Percentiles rank a stretch among this genome's conserved stretches.
phyloP scores from a whole-genome alignment of 2,113 vertebrate genomes.

The Ciconia stormi region DNA sequence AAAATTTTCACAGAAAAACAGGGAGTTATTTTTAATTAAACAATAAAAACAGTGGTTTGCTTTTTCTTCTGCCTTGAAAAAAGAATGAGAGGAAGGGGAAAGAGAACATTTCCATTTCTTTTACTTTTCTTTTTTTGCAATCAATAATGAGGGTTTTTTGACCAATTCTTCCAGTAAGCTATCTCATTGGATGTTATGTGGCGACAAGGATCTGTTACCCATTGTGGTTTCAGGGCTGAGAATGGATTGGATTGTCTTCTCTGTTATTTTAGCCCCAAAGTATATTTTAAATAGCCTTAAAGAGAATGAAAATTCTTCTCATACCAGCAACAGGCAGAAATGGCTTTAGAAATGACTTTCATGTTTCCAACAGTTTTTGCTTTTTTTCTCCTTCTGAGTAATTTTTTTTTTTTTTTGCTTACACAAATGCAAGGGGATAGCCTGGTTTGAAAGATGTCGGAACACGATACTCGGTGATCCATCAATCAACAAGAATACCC shows the following conservation, averaged over 20 bases:
- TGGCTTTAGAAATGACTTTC: slow-evolving; percentile 72
- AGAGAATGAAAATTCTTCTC: slow-evolving; percentile 77
- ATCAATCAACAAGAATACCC: slow-evolving; percentile 25
- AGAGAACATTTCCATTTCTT: not conserved
- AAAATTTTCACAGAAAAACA: slow-evolving; percentile 7
- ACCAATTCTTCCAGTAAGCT: slow-evolving; percentile 57
- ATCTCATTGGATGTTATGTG: not conserved
- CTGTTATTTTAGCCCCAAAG: slow-evolving; percentile 76
- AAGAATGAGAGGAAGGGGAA: not conserved
- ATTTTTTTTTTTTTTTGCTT: slow-evolving; percentile 38
- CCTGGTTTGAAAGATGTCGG: slow-evolving; percentile 27
- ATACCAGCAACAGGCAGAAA: slow-evolving; percentile 63
- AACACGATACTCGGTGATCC: not conserved
- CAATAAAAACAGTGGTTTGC: not conserved
- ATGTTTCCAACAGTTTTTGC: slow-evolving; percentile 66
- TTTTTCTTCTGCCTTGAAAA: not conserved
- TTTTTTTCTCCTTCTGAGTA: slow-evolving; percentile 58
- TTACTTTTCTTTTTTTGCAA: not conserved
- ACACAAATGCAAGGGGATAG: slow-evolving; percentile 36
- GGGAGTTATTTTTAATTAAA: not conserved
- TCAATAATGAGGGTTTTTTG: not conserved
- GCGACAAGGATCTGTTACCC: slow-evolving; percentile 40
- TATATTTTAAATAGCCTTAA: slow-evolving; percentile 77
- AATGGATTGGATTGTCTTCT: slow-evolving; percentile 65
- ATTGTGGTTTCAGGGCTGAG: slow-evolving; percentile 66